phyloP scores from a whole-genome alignment of 2,797 vertebrate genomes.

The Pelobates cultripes region DNA sequence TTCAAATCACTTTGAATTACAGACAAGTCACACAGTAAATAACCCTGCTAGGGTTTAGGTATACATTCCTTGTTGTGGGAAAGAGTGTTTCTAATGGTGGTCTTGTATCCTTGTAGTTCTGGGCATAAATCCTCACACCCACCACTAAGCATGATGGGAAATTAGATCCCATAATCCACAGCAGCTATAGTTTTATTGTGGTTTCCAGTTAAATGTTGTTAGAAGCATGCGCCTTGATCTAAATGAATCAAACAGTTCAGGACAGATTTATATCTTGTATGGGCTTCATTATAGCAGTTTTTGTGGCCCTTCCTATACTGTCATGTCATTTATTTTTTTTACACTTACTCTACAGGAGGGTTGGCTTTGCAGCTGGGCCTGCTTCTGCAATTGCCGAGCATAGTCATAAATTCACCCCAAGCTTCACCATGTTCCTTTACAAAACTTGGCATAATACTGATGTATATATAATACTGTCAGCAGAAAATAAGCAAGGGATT shows the following conservation, averaged over 20 bases:
- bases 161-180: not conserved
- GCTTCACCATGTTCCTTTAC: not conserved
- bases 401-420: not conserved
- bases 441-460: not conserved
- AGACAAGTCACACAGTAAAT: too few species aligned
- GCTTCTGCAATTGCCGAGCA: not conserved
- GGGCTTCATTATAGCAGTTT: not conserved
- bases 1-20: too few species aligned
- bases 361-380: too few species aligned
- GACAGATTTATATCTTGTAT: not conserved
- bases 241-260: not conserved
- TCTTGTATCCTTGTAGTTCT: not conserved
- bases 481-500: not conserved
- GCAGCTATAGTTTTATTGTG: not conserved
- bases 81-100: too few species aligned
- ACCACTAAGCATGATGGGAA: not conserved
- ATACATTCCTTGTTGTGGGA: too few species aligned
- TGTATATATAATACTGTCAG: not conserved
- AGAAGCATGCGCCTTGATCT: not conserved
- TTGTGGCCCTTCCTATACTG: not conserved
- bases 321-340: not conserved
- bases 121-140: not conserved
- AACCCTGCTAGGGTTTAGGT: too few species aligned
- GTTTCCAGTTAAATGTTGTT: not conserved
- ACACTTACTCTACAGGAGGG: too few species aligned